These are phyloP conservation scores for Potorous gilbertii DNA, from an alignment of 2,797 vertebrate genomes.

Conservation along the genomic window DNA sequence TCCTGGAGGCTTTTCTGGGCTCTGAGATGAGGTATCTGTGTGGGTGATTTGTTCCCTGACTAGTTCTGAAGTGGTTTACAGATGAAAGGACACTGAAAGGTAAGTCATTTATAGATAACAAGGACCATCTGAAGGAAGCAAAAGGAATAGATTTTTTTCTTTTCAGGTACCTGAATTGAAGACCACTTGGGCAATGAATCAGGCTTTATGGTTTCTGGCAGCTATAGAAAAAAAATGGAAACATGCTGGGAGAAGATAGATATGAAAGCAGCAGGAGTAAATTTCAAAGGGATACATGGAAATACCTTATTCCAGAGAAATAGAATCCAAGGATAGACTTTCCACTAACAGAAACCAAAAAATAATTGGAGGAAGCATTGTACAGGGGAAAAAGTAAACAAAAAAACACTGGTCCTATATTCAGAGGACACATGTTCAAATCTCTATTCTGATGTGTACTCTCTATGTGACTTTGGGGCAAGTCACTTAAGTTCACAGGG, in stretches of 20 bases:
- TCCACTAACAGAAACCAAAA: not conserved
- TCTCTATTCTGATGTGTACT: not conserved
- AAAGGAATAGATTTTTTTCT: not conserved
- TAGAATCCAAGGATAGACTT: not conserved
- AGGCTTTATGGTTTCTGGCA: not conserved
- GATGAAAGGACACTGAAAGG: not conserved
- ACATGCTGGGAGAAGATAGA: not conserved
- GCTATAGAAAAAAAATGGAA: not conserved
- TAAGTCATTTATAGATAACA: not conserved
- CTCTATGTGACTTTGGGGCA: not conserved
- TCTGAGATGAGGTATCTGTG: not conserved
- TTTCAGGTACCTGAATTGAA: not conserved
- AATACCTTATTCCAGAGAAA: not conserved
- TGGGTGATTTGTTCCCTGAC: not conserved
- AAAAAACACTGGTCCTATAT: not conserved
- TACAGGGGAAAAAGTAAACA: not conserved
- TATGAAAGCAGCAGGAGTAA: not conserved
- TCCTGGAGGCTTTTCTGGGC: not conserved
- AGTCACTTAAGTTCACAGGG: not conserved
- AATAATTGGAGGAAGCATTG: not conserved
- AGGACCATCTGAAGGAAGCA: not conserved
- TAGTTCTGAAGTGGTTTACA: not conserved
- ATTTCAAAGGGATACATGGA: not conserved
- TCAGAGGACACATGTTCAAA: not conserved
- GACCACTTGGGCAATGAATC: not conserved